Evolutionary conservation across 92 coral and sea anemone genomes (phyloP), one percentile per base, ranked within the genome.

Genomic region (Porites evermanni): DNA sequence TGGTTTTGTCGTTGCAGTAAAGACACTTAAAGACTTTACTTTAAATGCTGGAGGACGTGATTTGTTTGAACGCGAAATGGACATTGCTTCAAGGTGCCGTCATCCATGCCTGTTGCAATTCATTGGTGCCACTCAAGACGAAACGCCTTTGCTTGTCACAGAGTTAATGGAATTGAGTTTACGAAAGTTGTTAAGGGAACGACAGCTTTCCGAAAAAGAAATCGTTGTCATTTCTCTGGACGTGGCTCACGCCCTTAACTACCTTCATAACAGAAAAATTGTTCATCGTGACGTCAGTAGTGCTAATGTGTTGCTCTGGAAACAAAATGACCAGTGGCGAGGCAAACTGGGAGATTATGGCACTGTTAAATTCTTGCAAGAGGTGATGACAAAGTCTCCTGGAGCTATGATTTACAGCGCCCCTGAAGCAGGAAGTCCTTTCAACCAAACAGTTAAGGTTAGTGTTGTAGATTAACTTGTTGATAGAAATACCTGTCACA

Each of bases 281-380:
- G 88, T 94, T 17, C 98, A 94, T 74, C 93, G 95, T 21, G 98
- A 94, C 65, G 86, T 94, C 66, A 94, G 98, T 83, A 92, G 95
- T 65, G 90, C 98, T 23, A 94, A 94, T 66, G 98, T 94, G 86
- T 80, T 92, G 77, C 91, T 94, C 50, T 88, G 95, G 98, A 53
- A 53, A 53, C 58, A 53, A 11, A 24, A 24, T 24, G 26, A 24
- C 26, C 26, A 24, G 26, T 24, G 26, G 26, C 26, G 26, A 24
- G 26, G 26, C 26, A 24, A 24, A 24, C 26, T 24, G 26, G 26
- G 26, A 24, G 26, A 24, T 24, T 24, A 24, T 24, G 26, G 26
- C 26, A 24, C 26, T 1, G 26, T 24, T 24, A 24, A 24, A 24
- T 24, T 24, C 26, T 24, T 24, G 26, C 26, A 24, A 24, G 26